Base-by-base conservation (phyloP, 2,888 invertebrate genomes). In the Diloba caeruleocephala region DNA sequence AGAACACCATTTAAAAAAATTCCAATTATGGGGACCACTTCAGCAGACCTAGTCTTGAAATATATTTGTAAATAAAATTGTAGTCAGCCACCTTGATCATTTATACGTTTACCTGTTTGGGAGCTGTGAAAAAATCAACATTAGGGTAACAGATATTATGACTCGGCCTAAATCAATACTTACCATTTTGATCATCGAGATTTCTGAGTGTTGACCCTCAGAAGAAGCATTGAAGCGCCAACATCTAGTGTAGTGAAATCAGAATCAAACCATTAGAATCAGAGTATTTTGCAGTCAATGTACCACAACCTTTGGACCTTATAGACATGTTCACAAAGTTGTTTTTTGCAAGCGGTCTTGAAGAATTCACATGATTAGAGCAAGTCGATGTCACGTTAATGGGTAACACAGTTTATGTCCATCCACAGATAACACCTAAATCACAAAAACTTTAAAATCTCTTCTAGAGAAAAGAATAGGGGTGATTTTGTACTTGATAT, bases 251-350 rank as follows among this genome's bases (percentile, higher is more conserved):
- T 87, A 75, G 88, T 85, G 77, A 89, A 89, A 89, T 79, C 82
- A 91, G 90, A 92, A 91, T 92, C 92, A 89, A 84, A 78, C 84
- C 78, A 88, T 92, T 92, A 92, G 90, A 89, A 64, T 56, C 14
- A 15, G 38, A 52, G 38, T 33, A 55, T 36, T 50, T 38, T 54
- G 51, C 58, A 39, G 42, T 58, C 67, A 67, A 51, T 68, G 49
- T 51, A 66, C 68, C 68, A 65, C 60, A 74, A 71, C 75, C 70
- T 54, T 57, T 55, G 29, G 57, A 58, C 54, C 46, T 52, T 42
- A 49, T 25, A 4, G 2, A 17, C 39, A 46, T 59, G 25, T 38
- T 0, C 10, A 50, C 33, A 55, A 23, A 34, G 54, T 51, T 44
- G 45, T 38, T 42, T 58, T 42, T 54, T 44, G 15, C 43, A 60